Conservation (phyloP, 2,797 vertebrate species). For the Heliangelus exortis region DNA sequence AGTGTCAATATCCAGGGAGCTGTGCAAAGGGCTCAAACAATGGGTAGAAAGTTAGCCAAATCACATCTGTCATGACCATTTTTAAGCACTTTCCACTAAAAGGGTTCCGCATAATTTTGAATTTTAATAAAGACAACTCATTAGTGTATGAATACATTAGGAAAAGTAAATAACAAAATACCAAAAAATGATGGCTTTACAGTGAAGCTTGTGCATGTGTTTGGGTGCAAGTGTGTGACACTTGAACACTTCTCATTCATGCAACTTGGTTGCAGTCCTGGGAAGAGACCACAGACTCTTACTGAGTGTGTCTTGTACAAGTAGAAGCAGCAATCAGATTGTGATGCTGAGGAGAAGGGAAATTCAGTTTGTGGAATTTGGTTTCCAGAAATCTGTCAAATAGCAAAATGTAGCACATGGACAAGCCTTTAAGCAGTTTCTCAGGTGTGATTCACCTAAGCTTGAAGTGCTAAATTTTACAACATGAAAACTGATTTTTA, state of each 20-base stretch:
- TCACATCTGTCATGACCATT: background rate
- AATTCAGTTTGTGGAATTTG: background rate
- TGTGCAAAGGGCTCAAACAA: background rate
- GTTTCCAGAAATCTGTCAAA: background rate
- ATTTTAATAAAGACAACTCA: background rate
- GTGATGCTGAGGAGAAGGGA: background rate
- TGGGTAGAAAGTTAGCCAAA: background rate
- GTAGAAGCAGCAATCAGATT: background rate
- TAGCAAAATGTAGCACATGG: background rate
- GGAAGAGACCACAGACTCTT: background rate
- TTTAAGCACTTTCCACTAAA: background rate
- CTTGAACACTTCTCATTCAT: background rate
- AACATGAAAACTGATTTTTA: background rate
- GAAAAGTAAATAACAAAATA: background rate
- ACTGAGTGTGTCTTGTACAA: background rate
- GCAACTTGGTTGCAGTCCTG: background rate
- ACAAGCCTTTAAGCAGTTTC: background rate
- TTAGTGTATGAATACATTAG: background rate
- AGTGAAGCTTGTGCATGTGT: background rate
- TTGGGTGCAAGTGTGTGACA: accelerated
- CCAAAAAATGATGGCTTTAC: background rate
- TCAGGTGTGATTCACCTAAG: background rate
- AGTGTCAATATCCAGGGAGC: background rate
- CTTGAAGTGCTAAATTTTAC: background rate
- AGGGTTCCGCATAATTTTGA: background rate